phyloP scores from a whole-genome alignment of 2,113 vertebrate species.

The Atherinomorus stipes region DNA sequence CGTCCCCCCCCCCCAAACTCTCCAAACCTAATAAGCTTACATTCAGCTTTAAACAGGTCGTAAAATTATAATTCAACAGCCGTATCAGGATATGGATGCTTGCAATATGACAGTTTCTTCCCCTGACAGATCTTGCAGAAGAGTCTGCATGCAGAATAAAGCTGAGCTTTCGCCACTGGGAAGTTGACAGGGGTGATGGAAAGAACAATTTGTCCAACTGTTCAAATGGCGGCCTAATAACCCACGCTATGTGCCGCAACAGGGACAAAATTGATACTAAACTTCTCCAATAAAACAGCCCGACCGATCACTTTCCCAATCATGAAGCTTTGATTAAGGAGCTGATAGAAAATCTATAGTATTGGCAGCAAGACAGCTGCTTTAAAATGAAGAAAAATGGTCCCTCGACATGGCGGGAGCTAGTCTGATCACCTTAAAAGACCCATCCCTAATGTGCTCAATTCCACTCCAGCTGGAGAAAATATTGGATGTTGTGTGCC shows the following conservation, averaged over 20 bases:
- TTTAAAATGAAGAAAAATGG: slow-evolving; percentile 80
- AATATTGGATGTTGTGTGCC: slow-evolving; percentile 64
- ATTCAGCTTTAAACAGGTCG: slow-evolving; percentile 46
- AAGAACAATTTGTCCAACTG: slow-evolving; percentile 42
- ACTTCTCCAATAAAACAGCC: slow-evolving; percentile 64
- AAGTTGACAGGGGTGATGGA: slow-evolving; percentile 25
- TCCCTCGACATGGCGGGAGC: slow-evolving; percentile 51
- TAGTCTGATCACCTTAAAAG: slow-evolving; percentile 77
- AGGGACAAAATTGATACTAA: slow-evolving; percentile 54
- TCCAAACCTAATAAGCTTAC: slow-evolving; percentile 44
- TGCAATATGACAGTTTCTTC: slow-evolving; percentile 30
- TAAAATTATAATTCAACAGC: slow-evolving; percentile 43
- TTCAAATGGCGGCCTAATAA: slow-evolving; percentile 60
- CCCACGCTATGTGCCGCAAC: slow-evolving; percentile 31
- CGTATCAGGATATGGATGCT: slow-evolving; percentile 42
- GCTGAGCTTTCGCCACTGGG: neutral
- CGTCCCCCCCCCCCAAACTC: neutral
- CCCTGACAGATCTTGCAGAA: slow-evolving; percentile 34
- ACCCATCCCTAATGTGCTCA: slow-evolving; percentile 75
- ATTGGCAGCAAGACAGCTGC: slow-evolving; percentile 67
- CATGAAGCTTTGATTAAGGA: slow-evolving; percentile 66
- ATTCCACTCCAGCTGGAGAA: slow-evolving; percentile 69
- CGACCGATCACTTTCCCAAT: slow-evolving; percentile 71
- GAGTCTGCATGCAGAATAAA: slow-evolving; percentile 43
- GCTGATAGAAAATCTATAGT: slow-evolving; percentile 78